phyloP scores from a whole-genome alignment of 2,888 invertebrate genomes.

The Heliconius sara region DNA sequence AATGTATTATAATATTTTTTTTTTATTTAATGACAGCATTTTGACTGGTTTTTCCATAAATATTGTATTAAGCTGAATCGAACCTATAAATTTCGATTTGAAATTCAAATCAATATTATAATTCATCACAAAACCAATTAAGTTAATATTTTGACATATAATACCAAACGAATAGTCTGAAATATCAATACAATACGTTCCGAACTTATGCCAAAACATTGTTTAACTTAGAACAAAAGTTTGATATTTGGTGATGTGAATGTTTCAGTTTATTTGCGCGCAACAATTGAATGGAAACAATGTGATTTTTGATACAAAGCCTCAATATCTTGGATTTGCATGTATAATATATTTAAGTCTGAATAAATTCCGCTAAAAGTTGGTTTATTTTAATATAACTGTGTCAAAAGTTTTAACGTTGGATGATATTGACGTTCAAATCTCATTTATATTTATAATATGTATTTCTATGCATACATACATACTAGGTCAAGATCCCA shows the following conservation, averaged over 20 bases:
- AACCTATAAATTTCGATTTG: neutral
- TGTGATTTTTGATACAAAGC: constrained; percentile 22
- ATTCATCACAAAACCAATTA: neutral
- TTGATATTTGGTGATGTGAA: constrained; percentile 15
- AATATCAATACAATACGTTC: constrained; percentile 18
- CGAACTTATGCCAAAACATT: constrained; percentile 16
- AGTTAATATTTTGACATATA: neutral
- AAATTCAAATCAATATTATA: neutral
- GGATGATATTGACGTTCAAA: neutral
- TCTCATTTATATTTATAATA: neutral
- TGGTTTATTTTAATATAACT: neutral
- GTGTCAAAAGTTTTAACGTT: neutral
- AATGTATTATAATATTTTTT: neutral
- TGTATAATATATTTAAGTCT: constrained; percentile 2
- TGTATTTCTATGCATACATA: no score
- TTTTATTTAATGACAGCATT: no score
- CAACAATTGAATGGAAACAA: constrained; percentile 16
- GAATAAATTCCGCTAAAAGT: neutral
- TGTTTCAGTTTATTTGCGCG: constrained; percentile 3
- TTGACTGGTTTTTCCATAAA: neutral
- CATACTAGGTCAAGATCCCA: no score
- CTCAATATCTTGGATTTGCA: constrained; percentile 13
- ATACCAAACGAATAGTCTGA: neutral
- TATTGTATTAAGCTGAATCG: neutral
- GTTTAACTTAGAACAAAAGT: constrained; percentile 12